A percentile compares a stretch with the other conserved stretches of the same genome.
phyloP scores from a whole-genome alignment of 2,888 invertebrate genomes.

The Clanis bilineata region DNA sequence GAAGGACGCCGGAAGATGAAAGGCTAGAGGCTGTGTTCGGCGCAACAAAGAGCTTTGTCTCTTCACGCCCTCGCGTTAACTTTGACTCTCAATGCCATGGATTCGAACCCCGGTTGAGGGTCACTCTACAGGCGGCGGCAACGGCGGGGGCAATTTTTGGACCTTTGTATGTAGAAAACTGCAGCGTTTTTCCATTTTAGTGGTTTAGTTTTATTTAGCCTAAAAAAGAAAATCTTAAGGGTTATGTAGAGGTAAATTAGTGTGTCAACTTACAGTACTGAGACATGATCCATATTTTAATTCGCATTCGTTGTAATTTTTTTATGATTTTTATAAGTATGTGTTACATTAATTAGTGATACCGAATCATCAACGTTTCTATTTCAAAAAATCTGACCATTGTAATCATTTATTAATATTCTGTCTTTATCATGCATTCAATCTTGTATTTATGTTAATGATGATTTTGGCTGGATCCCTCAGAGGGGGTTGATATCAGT shows the following conservation, averaged over 20 bases:
- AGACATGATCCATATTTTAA: too few species aligned
- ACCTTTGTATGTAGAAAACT: neutral
- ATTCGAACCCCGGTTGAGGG: slow-evolving; percentile 32
- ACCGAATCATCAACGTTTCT: too few species aligned
- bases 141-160: slow-evolving; percentile 12
- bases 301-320: too few species aligned
- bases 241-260: neutral
- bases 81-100: slow-evolving; percentile 32
- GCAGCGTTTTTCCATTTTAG: neutral
- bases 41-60: slow-evolving; percentile 71
- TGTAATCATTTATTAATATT: too few species aligned
- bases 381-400: too few species aligned
- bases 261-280: too few species aligned
- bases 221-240: neutral
- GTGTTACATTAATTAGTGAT: too few species aligned
- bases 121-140: slow-evolving; percentile 7
- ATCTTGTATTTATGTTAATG: too few species aligned
- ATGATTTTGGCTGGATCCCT: too few species aligned
- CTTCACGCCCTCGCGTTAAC: slow-evolving; percentile 51
- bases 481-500: too few species aligned
- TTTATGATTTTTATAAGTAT: too few species aligned
- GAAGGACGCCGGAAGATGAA: slow-evolving; percentile 65
- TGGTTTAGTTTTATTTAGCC: neutral
- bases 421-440: too few species aligned
- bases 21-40: slow-evolving; percentile 61